Evolutionary conservation across 2,888 invertebrate species (phyloP).

Genomic region (Drosophila longiperda): DNA sequence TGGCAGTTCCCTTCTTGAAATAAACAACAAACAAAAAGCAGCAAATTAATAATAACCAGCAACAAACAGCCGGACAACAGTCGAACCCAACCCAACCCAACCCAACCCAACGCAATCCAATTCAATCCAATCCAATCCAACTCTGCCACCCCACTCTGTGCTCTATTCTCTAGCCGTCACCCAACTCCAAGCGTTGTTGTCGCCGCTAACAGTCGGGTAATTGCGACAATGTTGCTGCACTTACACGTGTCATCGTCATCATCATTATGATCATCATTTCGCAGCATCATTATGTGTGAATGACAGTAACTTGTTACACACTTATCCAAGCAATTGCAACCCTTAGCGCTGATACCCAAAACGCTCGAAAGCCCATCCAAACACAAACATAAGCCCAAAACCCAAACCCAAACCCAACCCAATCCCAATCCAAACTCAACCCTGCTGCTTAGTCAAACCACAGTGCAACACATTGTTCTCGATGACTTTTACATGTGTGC

Average conservation of each 20-base stretch:
- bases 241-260: conserved; percentile 76
- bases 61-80: conserved; percentile 28
- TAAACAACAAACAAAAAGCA: conserved; percentile 73
- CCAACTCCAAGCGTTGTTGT: conserved; percentile 10
- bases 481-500: conserved; percentile 73
- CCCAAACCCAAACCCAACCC: neutral
- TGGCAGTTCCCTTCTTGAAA: conserved; percentile 57
- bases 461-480: conserved; percentile 68
- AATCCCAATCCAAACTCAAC: conserved; percentile 1
- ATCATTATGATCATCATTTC: conserved; percentile 20
- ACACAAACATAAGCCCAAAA: conserved; percentile 3
- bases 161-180: conserved; percentile 2
- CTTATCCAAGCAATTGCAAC: conserved; percentile 60
- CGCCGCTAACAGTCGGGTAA: conserved; percentile 68
- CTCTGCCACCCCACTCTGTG: neutral
- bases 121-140: neutral
- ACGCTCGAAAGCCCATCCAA: neutral
- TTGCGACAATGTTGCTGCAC: conserved; percentile 81
- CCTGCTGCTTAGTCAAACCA: conserved; percentile 52
- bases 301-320: conserved; percentile 54
- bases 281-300: conserved; percentile 28
- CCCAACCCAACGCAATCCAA: neutral
- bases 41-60: conserved; percentile 70
- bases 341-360: conserved; percentile 39
- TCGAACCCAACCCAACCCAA: neutral